These are phyloP conservation scores for Monochamus alternatus DNA, from an alignment of 2,888 invertebrate species.

Conservation along the genomic window DNA sequence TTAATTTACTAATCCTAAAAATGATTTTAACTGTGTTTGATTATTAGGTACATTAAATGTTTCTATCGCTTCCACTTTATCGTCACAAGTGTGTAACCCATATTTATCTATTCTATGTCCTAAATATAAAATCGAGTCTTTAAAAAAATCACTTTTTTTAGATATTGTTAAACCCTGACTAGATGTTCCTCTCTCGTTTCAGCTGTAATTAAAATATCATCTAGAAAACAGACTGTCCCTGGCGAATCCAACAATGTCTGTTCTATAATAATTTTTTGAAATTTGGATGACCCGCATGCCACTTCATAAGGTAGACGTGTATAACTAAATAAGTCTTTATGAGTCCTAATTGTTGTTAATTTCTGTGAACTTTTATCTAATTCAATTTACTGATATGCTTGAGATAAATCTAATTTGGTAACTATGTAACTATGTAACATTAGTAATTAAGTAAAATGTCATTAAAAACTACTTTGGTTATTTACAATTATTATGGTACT, in stretches of 20 bases:
- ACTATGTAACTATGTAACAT: too few relatives aligned
- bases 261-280: slow-evolving; percentile 30
- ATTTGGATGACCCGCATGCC: background rate
- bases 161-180: background rate
- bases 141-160: background rate
- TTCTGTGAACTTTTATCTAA: slow-evolving; percentile 36
- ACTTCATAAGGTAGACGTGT: too few relatives aligned
- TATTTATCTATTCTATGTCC: slow-evolving; percentile 6
- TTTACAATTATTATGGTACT: too few relatives aligned
- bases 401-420: slow-evolving; percentile 42
- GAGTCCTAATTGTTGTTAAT: slow-evolving; percentile 33
- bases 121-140: slow-evolving; percentile 8
- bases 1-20: slow-evolving; percentile 27
- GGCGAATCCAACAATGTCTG: background rate
- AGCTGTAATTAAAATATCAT: slow-evolving; percentile 31
- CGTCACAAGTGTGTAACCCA: slow-evolving; percentile 1
- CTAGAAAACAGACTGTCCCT: background rate
- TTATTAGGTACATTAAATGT: slow-evolving; percentile 14
- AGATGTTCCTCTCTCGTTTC: background rate
- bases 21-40: slow-evolving; percentile 16
- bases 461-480: too few relatives aligned
- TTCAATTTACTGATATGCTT: slow-evolving; percentile 38
- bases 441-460: too few relatives aligned
- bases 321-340: slow-evolving; percentile 49
- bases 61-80: slow-evolving; percentile 3